phyloP scores from a whole-genome alignment of 2,888 invertebrate genomes.

The Spisula subtruncata region DNA sequence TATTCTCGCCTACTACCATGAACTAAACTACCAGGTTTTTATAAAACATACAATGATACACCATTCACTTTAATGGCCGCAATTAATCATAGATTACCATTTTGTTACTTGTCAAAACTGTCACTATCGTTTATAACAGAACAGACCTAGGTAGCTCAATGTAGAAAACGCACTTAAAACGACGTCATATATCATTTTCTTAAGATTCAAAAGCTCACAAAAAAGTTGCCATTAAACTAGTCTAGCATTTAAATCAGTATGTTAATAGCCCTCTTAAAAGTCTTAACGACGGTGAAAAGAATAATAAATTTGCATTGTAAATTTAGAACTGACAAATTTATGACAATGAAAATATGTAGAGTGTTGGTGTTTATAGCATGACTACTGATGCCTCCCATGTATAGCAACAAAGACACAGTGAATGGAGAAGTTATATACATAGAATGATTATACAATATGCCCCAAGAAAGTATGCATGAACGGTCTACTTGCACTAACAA shows the following conservation, averaged over 20 bases:
- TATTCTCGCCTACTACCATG: not conserved
- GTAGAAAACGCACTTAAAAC: not conserved
- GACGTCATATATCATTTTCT: not conserved
- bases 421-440: no score
- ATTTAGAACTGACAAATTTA: constrained; percentile 25
- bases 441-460: no score
- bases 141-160: not conserved
- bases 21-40: not conserved
- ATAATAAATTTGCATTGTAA: constrained; percentile 16
- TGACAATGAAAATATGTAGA: not conserved
- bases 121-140: not conserved
- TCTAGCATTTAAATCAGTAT: constrained; percentile 4
- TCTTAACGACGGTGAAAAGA: not conserved
- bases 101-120: constrained; percentile 21
- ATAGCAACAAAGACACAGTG: no score
- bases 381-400: not conserved
- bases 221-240: not conserved
- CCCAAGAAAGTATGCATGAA: no score
- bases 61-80: not conserved
- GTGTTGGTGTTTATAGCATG: not conserved
- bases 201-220: not conserved
- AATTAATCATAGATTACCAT: constrained; percentile 11
- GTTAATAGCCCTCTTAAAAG: not conserved
- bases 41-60: not conserved
- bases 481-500: no score